A percentile compares a stretch with the other conserved stretches of the same genome.
phyloP scores from a whole-genome alignment of 2,797 vertebrate genomes.

The Hydrophis major region DNA sequence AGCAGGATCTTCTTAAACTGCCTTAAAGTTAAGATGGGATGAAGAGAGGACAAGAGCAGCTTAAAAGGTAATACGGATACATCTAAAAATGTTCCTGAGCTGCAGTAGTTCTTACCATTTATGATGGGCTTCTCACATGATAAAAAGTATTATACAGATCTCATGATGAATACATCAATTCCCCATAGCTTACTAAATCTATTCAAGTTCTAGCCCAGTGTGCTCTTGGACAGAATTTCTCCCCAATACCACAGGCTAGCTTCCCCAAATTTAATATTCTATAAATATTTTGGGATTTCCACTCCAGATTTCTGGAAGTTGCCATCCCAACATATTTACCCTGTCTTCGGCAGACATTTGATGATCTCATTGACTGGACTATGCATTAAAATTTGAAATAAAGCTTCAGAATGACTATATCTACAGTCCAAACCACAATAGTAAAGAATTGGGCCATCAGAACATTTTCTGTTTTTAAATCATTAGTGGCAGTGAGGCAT shows the following conservation, averaged over 20 bases:
- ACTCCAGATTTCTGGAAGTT: background rate
- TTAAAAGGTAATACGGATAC: background rate
- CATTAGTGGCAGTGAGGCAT: slow-evolving; percentile 5
- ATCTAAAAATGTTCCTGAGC: background rate
- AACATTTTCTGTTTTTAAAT: background rate
- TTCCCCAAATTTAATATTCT: background rate
- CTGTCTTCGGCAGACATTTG: background rate
- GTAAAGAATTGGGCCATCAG: background rate
- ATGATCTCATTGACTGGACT: background rate
- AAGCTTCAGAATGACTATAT: background rate
- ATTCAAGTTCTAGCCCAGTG: background rate
- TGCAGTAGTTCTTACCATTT: background rate
- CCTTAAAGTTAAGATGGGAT: background rate
- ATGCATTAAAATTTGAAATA: background rate
- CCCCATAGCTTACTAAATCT: background rate
- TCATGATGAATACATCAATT: background rate
- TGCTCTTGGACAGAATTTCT: background rate
- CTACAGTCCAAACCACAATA: background rate
- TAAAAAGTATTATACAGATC: background rate
- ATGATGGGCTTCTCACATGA: background rate
- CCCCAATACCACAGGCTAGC: background rate
- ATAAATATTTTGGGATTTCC: background rate
- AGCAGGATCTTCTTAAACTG: background rate
- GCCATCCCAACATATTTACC: background rate
- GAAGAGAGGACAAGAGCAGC: background rate